phyloP scores from a whole-genome alignment of 2,888 invertebrate genomes.

The Drosophila mayaguana region DNA sequence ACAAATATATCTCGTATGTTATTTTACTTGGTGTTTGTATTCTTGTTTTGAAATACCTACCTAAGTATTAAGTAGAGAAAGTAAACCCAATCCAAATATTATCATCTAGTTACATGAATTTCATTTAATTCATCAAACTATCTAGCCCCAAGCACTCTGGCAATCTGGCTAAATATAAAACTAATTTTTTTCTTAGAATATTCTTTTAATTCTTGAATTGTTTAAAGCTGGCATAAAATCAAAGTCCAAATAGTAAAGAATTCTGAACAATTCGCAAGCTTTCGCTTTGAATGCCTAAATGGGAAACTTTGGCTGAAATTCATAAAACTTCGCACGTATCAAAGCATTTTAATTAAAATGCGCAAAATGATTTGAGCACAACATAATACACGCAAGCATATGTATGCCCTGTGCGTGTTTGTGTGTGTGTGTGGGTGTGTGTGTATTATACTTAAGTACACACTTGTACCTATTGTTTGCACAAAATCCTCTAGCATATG shows the following conservation, averaged over 20 bases:
- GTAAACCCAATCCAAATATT: not conserved
- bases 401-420: constrained; percentile 8
- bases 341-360: constrained; percentile 79
- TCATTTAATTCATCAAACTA: too few species aligned
- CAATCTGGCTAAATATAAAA: not conserved
- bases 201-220: not conserved
- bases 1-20: too few species aligned
- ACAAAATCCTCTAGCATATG: constrained; percentile 58
- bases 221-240: too few species aligned
- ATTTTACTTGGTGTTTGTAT: too few species aligned
- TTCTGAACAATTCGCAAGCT: not conserved
- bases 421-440: constrained; percentile 11
- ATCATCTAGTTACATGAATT: not conserved
- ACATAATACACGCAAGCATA: constrained; percentile 20
- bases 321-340: constrained; percentile 37
- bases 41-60: not conserved
- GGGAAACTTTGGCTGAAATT: constrained; percentile 8
- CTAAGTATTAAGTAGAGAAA: not conserved
- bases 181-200: not conserved
- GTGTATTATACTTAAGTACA: constrained; percentile 43
- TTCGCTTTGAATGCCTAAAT: not conserved
- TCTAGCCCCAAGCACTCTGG: too few species aligned
- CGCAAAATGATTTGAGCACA: constrained; percentile 57
- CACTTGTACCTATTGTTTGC: constrained; percentile 62
- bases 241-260: not conserved